Evolutionary conservation across 2,113 vertebrate species (phyloP), one percentile per base, ranked within the genome.

Genomic region (Eudyptes chrysolophus): DNA sequence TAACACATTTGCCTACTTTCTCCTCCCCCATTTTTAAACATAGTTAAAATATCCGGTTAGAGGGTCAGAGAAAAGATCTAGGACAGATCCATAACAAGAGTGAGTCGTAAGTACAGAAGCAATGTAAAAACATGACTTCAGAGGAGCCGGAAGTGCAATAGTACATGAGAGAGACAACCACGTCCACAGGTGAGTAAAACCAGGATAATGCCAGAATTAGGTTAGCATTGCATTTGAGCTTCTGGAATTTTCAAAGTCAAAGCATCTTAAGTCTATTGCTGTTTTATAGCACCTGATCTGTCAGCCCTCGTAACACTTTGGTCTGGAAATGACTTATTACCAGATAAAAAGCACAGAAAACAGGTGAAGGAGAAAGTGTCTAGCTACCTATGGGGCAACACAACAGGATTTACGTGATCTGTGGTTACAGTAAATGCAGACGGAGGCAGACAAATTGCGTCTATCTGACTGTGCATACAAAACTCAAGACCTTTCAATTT

Each of bases 21-120:
- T 84, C 79, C 51, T 97, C 79, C 78, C 36, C 19, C 51, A 61
- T 71, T 96, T 94, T 92, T 40, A 80, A 94, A 36, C 26, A 60
- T n/a, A 84, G 68, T 34, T 90, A 80, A 90, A 86, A 94, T 75
- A 94, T 24, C 29, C 4, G 1, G 61, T 90, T 60, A 76, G 38
- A 92, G 60, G 72, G 55, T 78, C 94, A 95, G 51, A 74, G 83
- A 71, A 86, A 92, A 96, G 94, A 97, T 95, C 64, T 92, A 92
- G 95, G 92, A 75, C 88, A 92, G 51, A 94, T 74, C 42, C 51
- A 20, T 71, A 80, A 76, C 48, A 70, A 24, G 60, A 92, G 27
- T 4, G 34, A 92, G 58, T 34, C 0, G 1, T 86, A 71, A 88
- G 58, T 16, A 55, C 75, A 90, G 76, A 84, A 90, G 72, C 83